A percentile compares a stretch with the other conserved stretches of the same genome.
Evolutionary conservation across 2,888 invertebrate genomes (phyloP).

Genomic region (Melanargia galathea): DNA sequence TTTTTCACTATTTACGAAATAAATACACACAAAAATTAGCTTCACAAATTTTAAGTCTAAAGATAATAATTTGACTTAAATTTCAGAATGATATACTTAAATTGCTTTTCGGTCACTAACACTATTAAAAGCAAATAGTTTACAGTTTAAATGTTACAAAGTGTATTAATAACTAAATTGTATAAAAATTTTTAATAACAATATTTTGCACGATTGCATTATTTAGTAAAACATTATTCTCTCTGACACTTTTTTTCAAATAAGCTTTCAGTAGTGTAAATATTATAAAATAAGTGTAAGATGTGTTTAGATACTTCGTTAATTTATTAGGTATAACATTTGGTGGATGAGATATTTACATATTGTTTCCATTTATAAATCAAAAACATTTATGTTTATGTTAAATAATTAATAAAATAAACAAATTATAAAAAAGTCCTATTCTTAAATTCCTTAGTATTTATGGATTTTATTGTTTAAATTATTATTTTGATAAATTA

Average conservation of each 20-base stretch:
- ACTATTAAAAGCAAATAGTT: constrained; percentile 29
- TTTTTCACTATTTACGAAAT: too few species aligned
- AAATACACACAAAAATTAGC: constrained; percentile 4
- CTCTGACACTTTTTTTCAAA: constrained; percentile 1
- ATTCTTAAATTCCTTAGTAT: neutral
- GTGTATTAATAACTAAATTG: neutral
- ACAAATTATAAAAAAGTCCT: constrained; percentile 1
- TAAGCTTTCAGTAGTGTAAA: constrained; percentile 10
- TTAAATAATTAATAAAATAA: neutral
- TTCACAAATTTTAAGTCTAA: constrained; percentile 17
- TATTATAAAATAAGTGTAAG: constrained; percentile 9
- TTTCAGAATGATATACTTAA: constrained; percentile 62
- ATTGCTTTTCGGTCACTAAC: constrained; percentile 49
- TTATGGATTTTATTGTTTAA: constrained; percentile 5
- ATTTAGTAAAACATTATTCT: constrained; percentile 8
- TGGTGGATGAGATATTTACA: constrained; percentile 9
- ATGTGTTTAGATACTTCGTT: constrained; percentile 6
- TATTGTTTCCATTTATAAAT: neutral
- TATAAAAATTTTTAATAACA: constrained; percentile 8
- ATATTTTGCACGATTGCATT: constrained; percentile 3
- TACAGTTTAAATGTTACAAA: neutral
- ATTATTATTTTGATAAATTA: constrained; percentile 36
- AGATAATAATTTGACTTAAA: constrained; percentile 69
- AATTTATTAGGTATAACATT: constrained; percentile 2
- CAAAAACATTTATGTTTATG: neutral